Conservation (phyloP, 2,797 vertebrate genomes). For the Pelochelys cantorii region DNA sequence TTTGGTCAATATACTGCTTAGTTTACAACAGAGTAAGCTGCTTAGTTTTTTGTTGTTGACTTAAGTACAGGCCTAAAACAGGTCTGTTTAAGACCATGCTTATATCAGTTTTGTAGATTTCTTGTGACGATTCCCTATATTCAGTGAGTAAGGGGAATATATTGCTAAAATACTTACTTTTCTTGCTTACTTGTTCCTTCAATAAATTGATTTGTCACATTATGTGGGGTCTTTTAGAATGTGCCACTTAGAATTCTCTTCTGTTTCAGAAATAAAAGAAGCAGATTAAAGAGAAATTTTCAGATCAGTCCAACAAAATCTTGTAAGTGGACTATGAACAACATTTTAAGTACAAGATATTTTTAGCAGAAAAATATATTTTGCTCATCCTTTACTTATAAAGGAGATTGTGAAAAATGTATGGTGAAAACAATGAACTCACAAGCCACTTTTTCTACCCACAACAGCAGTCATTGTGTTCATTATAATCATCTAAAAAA, state of each 20-base stretch:
- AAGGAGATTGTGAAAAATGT: background rate
- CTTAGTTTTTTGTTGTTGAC: background rate
- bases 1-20: background rate
- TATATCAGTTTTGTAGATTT: slow-evolving; percentile 9
- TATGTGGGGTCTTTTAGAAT: slow-evolving; percentile 11
- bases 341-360: background rate
- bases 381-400: background rate
- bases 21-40: slow-evolving; percentile 12
- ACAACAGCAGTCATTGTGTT: background rate
- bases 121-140: slow-evolving; percentile 32
- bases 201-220: slow-evolving; percentile 55
- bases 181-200: slow-evolving; percentile 54
- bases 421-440: background rate
- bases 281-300: slow-evolving; percentile 38
- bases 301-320: slow-evolving; percentile 17
- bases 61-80: background rate
- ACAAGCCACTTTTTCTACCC: background rate
- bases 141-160: slow-evolving; percentile 15
- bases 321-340: background rate
- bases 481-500: background rate
- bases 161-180: slow-evolving; percentile 57
- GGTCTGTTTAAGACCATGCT: background rate
- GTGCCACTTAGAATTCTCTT: slow-evolving; percentile 24
- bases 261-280: slow-evolving; percentile 47
- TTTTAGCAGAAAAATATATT: background rate